Evolutionary conservation across 2,888 invertebrate genomes (phyloP).

Genomic region (Hirtodrosophila alboralis): DNA sequence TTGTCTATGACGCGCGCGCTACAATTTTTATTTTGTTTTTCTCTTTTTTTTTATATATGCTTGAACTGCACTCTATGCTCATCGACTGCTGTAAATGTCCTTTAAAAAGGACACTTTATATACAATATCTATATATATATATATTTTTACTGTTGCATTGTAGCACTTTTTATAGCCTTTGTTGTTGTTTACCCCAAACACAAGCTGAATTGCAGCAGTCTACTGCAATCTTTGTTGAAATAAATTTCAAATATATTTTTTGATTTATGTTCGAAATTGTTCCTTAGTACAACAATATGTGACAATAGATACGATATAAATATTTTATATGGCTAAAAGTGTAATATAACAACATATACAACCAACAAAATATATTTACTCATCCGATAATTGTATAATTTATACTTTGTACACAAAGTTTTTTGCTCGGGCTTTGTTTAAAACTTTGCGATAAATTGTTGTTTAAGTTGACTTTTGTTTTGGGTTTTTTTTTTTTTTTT

Average conservation of each 20-base stretch:
- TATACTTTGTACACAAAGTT: slow-evolving; percentile 33
- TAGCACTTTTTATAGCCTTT: slow-evolving; percentile 59
- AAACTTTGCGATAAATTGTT: slow-evolving; percentile 24
- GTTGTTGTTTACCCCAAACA: too few species aligned
- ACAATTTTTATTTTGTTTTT: slow-evolving; percentile 45
- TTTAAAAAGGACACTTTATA: slow-evolving; percentile 68
- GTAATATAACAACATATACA: too few species aligned
- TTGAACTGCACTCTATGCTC: slow-evolving; percentile 24
- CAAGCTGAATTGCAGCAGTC: too few species aligned
- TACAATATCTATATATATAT: too few species aligned
- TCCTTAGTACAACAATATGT: slow-evolving; percentile 30
- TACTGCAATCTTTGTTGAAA: slow-evolving; percentile 70
- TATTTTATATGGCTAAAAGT: slow-evolving; percentile 33
- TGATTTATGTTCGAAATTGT: slow-evolving; percentile 65
- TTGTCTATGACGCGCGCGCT: slow-evolving; percentile 59
- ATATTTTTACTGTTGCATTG: slow-evolving; percentile 7
- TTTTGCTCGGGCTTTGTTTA: too few species aligned
- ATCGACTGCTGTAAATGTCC: slow-evolving; percentile 43
- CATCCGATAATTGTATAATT: slow-evolving; percentile 44
- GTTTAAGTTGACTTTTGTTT: too few species aligned
- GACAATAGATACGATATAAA: slow-evolving; percentile 38
- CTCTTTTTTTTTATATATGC: slow-evolving; percentile 3
- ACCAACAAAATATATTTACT: slow-evolving; percentile 15
- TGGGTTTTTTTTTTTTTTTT: too few species aligned
- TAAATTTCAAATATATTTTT: slow-evolving; percentile 70